Conservation (phyloP, 2,113 vertebrate species). For the Vimba vimba region DNA sequence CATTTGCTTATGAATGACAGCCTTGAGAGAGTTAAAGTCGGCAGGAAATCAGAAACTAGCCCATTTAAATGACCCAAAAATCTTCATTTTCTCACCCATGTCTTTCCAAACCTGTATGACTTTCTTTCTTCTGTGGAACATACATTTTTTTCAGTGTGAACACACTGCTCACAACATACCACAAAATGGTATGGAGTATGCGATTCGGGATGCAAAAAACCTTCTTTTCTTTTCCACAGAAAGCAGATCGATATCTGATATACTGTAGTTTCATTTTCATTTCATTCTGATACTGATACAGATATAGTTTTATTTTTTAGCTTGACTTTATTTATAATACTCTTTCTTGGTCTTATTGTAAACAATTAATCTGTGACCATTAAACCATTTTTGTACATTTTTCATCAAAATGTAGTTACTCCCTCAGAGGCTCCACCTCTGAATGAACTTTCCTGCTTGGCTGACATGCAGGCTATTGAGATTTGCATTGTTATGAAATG, state of each 20-base stretch:
- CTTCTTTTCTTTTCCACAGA: neutral
- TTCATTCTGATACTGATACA: neutral
- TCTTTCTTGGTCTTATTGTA: neutral
- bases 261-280: too few relatives aligned
- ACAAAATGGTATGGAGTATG: neutral
- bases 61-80: neutral
- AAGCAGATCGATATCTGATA: too few relatives aligned
- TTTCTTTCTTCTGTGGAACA: too few relatives aligned
- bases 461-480: neutral
- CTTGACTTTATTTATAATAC: neutral
- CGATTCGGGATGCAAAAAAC: neutral
- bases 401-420: neutral
- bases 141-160: neutral
- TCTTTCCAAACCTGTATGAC: neutral
- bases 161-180: neutral
- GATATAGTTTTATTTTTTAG: neutral
- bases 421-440: neutral
- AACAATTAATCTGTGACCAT: neutral
- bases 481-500: neutral
- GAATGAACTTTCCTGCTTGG: too few relatives aligned
- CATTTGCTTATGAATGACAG: conserved; percentile 8
- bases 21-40: neutral
- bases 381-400: too few relatives aligned
- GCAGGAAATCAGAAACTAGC: neutral
- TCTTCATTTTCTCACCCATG: neutral